These are phyloP conservation scores for Agapornis canus DNA, from an alignment of 2,797 vertebrate species.

Conservation along the genomic window DNA sequence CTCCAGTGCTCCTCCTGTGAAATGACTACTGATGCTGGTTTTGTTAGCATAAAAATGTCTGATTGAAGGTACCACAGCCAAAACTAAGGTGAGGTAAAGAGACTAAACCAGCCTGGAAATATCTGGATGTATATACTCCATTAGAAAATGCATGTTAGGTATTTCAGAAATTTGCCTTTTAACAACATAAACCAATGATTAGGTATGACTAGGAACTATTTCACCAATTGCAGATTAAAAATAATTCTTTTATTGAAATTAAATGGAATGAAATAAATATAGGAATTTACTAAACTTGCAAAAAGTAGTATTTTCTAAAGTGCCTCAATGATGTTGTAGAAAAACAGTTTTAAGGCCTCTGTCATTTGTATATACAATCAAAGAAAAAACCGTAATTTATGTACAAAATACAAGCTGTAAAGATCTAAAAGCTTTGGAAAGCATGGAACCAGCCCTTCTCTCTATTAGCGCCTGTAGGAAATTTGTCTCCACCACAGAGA, in stretches of 20 bases:
- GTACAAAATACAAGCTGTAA: not conserved
- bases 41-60: not conserved
- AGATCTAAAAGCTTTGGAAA: not conserved
- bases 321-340: not conserved
- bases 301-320: not conserved
- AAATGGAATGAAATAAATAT: not conserved
- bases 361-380: not conserved
- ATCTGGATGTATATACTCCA: not conserved
- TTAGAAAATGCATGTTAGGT: not conserved
- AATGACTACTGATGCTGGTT: not conserved
- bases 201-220: not conserved
- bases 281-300: not conserved
- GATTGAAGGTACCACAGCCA: not conserved
- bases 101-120: not conserved
- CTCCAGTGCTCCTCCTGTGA: not conserved
- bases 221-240: not conserved
- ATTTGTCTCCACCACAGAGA: not conserved
- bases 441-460: not conserved
- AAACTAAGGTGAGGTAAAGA: not conserved
- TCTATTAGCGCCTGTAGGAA: not conserved
- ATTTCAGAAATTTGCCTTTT: not conserved
- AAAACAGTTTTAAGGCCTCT: not conserved
- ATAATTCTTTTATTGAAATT: not conserved
- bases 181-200: not conserved
- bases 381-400: not conserved